A percentile compares a stretch with the other conserved stretches of the same genome.
phyloP scores from a whole-genome alignment of 2,797 vertebrate species.

The Ptychobarbus kaznakovi region DNA sequence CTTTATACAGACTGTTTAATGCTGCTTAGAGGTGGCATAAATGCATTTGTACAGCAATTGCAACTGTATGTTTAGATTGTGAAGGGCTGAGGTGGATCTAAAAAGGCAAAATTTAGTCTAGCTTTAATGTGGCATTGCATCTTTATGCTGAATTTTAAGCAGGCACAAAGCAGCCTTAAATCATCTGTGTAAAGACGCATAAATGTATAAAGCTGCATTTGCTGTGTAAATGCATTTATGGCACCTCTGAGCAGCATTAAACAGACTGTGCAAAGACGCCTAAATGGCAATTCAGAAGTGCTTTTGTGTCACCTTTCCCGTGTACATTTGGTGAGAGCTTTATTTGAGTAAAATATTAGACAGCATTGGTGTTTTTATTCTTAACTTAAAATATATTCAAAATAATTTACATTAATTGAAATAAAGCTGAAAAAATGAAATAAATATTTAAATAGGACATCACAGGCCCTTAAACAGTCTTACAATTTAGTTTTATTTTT shows the following conservation, averaged over 20 bases:
- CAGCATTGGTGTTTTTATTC: not conserved
- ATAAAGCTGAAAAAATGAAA: too few relatives aligned
- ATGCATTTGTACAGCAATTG: not conserved
- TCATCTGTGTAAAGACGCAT: not conserved
- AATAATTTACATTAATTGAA: not conserved
- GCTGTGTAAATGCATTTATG: not conserved
- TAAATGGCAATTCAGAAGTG: not conserved
- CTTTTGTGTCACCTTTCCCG: not conserved
- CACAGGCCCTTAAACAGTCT: not conserved
- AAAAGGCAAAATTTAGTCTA: not conserved
- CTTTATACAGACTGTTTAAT: too few relatives aligned
- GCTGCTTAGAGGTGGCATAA: too few relatives aligned
- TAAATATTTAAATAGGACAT: too few relatives aligned
- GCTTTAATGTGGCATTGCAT: not conserved
- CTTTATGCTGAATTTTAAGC: not conserved
- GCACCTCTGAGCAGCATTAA: not conserved
- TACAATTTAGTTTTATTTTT: not conserved
- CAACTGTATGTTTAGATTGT: not conserved
- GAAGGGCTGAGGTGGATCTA: not conserved
- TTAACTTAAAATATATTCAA: not conserved
- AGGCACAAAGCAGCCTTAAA: not conserved
- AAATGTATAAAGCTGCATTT: not conserved
- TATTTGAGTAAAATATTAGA: not conserved
- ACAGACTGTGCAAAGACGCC: not conserved
- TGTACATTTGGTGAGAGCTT: not conserved